Evolutionary conservation across 2,797 vertebrate genomes (phyloP).

Genomic region (Oophaga sylvatica): DNA sequence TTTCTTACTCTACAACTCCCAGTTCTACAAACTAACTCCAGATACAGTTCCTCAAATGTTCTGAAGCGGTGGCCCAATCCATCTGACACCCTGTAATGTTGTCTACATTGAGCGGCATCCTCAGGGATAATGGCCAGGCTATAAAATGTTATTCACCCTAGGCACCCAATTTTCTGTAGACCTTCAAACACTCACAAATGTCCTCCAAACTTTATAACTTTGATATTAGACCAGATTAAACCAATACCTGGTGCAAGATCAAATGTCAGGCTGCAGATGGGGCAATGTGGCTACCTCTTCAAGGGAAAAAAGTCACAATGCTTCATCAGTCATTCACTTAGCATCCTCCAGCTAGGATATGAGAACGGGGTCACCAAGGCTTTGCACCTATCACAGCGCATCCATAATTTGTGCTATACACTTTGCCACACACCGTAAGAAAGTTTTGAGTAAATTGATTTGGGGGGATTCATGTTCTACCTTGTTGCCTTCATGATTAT

Average conservation of each 20-base stretch:
- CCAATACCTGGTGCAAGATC: background rate
- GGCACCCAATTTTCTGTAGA: background rate
- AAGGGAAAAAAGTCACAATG: background rate
- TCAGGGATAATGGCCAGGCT: background rate
- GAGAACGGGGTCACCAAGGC: no score
- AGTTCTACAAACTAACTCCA: background rate
- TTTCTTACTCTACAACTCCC: background rate
- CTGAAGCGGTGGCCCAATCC: background rate
- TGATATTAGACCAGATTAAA: background rate
- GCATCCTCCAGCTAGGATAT: no score
- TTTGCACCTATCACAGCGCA: no score
- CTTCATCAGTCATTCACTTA: no score
- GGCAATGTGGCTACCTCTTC: background rate
- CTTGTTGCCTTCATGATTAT: no score
- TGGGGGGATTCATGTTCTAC: no score
- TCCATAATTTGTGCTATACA: no score
- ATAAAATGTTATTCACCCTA: background rate
- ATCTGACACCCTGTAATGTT: background rate
- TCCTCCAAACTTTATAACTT: background rate
- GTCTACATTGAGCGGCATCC: background rate
- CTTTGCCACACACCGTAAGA: no score
- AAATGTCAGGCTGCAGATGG: background rate
- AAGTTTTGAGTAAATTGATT: no score
- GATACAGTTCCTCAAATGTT: constrained; percentile 11
- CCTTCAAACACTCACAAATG: background rate